These are phyloP conservation scores for Diaperis boleti DNA, from an alignment of 2,888 invertebrate species.

Conservation along the genomic window DNA sequence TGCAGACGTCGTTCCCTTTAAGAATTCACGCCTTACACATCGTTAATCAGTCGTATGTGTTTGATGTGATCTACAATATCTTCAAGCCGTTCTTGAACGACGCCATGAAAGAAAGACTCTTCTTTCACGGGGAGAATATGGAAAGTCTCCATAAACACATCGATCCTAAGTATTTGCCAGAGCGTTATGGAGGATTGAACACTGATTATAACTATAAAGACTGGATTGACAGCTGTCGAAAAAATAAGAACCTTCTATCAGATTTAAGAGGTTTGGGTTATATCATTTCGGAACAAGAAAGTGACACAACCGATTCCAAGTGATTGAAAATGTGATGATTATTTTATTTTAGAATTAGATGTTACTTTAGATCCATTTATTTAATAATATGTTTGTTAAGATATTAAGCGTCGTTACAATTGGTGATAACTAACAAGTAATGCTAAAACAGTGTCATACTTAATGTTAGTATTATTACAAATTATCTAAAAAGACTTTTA, in stretches of 20 bases:
- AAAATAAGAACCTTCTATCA: slow-evolving; percentile 71
- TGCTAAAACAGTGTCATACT: no score
- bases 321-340: neutral
- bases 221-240: slow-evolving; percentile 76
- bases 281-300: slow-evolving; percentile 37
- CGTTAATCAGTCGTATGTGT: slow-evolving; percentile 84
- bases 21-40: slow-evolving; percentile 81
- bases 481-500: no score
- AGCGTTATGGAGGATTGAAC: slow-evolving; percentile 73
- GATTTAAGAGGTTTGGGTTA: slow-evolving; percentile 74
- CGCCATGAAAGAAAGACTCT: slow-evolving; percentile 73
- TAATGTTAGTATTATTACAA: no score
- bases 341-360: neutral
- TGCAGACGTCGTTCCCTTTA: slow-evolving; percentile 80
- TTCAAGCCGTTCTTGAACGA: slow-evolving; percentile 82
- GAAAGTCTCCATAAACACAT: slow-evolving; percentile 81
- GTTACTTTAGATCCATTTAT: no score
- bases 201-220: slow-evolving; percentile 80
- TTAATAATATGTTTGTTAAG: no score
- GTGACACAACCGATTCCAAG: neutral
- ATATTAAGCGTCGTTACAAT: no score
- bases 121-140: slow-evolving; percentile 80
- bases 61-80: slow-evolving; percentile 81
- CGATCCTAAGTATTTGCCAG: slow-evolving; percentile 77
- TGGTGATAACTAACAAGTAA: no score